Conservation (phyloP, 2,797 vertebrate species). For the Tinamus major region DNA sequence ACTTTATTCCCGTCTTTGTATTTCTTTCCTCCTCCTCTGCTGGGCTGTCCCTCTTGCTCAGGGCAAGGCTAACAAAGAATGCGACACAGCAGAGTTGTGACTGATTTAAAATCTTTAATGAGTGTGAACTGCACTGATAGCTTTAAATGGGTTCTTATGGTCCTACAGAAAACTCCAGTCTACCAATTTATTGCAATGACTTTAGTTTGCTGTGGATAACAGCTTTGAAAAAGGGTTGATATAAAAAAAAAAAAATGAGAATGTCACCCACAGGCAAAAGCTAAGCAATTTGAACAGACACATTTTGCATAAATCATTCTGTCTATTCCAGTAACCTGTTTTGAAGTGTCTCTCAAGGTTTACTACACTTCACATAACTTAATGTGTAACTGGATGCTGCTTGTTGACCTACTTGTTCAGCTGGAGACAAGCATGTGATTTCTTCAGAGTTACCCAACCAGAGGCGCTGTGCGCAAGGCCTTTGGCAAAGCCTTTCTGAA, state of each 20-base stretch:
- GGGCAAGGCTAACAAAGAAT: not conserved
- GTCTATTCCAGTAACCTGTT: not conserved
- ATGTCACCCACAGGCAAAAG: not conserved
- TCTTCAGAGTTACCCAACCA: not conserved
- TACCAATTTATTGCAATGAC: not conserved
- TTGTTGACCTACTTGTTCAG: not conserved
- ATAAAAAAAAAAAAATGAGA: not conserved
- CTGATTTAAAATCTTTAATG: not conserved
- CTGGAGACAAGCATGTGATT: not conserved
- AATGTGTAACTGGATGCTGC: not conserved
- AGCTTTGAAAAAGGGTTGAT: not conserved
- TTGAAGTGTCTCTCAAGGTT: not conserved
- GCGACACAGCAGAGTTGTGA: not conserved
- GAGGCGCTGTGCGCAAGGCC: rapidly evolving
- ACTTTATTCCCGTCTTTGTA: not conserved
- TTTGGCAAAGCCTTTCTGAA: not conserved
- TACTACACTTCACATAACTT: not conserved
- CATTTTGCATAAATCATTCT: not conserved
- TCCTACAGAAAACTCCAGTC: not conserved
- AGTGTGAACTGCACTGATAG: not conserved
- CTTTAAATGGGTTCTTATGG: not conserved
- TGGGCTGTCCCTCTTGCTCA: not conserved
- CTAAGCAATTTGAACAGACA: not conserved
- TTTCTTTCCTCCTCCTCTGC: not conserved
- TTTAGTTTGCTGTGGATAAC: not conserved